Evolutionary conservation across 2,888 invertebrate species (phyloP), one percentile per base, ranked within the genome.

Genomic region (Hydrotaea diabolus): DNA sequence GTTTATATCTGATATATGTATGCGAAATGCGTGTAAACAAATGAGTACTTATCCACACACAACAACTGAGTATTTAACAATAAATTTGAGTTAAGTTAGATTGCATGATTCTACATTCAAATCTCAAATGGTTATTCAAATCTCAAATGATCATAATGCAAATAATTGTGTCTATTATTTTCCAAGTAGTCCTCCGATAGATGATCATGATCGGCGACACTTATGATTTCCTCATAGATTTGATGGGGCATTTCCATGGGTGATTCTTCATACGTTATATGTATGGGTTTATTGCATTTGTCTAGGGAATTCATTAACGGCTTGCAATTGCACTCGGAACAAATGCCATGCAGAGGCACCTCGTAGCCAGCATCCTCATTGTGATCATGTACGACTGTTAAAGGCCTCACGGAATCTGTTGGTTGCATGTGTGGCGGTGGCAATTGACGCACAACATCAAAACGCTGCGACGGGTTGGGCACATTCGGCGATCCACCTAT

Each of bases 171-270:
- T 4, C 17, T 31, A 1, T 26, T 43, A 0, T 55, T 13, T 19
- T 26, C 13, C 43, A 46, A 36, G 21, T 55, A 55, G 19, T 55
- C 46, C 43, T 46, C 72, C 17, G 36, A n/a, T 17, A 11, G n/a
- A 31, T 57, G n/a, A 59, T 57, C 26, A 21, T 77, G 69, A 64
- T 80, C 80, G 13, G 79, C 81, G 1, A 83, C 87, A 62, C 89
- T 89, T 71, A 89, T 89, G 69, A 91, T 91, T 88, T 91, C 91
- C 2, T 91, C 88, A 69, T 91, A 91, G 3, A 91, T 84, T 75
- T 89, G 89, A 74, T 88, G 89, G 0, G 91, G 89, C 71, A 87
- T 78, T 53, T 90, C 90, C 5, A 36, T 81, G 9, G 82, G 85
- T 59, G 91, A 89, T 1, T 88, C 86, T 75, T 91, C 91, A 23